Evolutionary conservation across 1,140 invertebrate genomes (phyloP).

Genomic region (Drosophila mojavensis): DNA sequence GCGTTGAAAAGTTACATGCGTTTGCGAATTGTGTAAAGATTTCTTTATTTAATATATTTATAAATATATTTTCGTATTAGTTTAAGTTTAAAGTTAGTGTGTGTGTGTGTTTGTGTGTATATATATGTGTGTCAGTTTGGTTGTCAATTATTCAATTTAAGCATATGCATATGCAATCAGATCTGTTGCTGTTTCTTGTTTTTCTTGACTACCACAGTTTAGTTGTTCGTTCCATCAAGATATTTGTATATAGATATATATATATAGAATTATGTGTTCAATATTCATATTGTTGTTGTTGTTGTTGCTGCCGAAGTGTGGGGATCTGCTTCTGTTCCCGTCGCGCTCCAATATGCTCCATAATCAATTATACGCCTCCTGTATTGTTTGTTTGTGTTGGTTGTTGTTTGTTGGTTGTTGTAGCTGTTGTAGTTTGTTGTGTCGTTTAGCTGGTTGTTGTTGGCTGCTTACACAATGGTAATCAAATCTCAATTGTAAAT

Average conservation of each 20-base stretch:
- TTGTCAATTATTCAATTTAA: constrained; percentile 28
- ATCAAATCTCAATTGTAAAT: constrained; percentile 84
- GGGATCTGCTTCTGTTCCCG: background rate
- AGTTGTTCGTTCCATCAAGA: constrained; percentile 7
- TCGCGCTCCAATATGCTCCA: constrained; percentile 7
- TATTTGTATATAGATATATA: constrained; percentile 4
- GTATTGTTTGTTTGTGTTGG: constrained; percentile 7
- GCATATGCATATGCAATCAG: constrained; percentile 28
- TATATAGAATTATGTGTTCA: background rate
- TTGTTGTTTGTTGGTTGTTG: constrained; percentile 46
- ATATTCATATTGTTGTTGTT: constrained; percentile 41
- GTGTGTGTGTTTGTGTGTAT: background rate
- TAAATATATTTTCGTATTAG: constrained; percentile 4
- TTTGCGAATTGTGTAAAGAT: constrained; percentile 50
- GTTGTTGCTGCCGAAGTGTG: constrained; percentile 22
- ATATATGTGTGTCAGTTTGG: background rate
- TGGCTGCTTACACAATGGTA: constrained; percentile 74
- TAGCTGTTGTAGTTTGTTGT: constrained; percentile 49
- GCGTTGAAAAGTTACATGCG: constrained; percentile 78
- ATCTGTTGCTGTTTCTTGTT: background rate
- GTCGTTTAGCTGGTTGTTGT: constrained; percentile 30
- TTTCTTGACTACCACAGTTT: constrained; percentile 10
- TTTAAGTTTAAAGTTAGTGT: constrained; percentile 14
- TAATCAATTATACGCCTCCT: background rate
- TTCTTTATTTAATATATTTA: background rate